Evolutionary conservation across 1,140 invertebrate species (phyloP), one percentile per base, ranked within the genome.

Genomic region (Harlomillsia oculata): DNA sequence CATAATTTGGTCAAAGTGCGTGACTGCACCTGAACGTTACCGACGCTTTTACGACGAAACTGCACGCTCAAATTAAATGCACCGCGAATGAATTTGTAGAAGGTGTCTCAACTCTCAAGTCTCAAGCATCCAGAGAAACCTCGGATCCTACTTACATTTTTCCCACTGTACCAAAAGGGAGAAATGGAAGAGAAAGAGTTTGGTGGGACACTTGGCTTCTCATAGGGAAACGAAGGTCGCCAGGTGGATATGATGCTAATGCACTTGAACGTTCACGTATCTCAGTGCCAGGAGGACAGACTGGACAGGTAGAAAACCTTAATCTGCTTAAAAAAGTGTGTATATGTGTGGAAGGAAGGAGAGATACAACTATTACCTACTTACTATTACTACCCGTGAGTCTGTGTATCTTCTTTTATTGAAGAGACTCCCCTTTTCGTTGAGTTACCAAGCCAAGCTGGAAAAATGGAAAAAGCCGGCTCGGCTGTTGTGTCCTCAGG

Each of bases 141-240:
- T 8, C 32, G n/a, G 8, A n/a, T 8, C n/a, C 8, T 34, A 34
- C n/a, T 34, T 9, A 9, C 8, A 34, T 34, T 34, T 9, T 34
- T 8, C n/a, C 8, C 32, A 9, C 32, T 34, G 32, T 8, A 8
- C 32, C n/a, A 34, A 34, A 29, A n/a, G 44, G 8, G 9, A 20
- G 5, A 48, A 9, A 8, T 29, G 9, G n/a, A 13, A 21, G 11
- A 37, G 25, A 26, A 23, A 45, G n/a, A 23, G 13, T 41, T 9
- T 9, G 28, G 45, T 32, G 28, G 45, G 29, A 37, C 14, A 34
- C 30, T 34, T 50, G 16, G 32, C 39, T 50, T 16, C 34, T 34
- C 34, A 16, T 50, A 13, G 20, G 28, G 26, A 25, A 37, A 18
- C 39, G 48, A 50, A 50, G 48, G 48, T 50, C 48, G 23, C 48